Base-by-base conservation (phyloP, 2,888 invertebrate species). In the Polymixis flavicincta region DNA sequence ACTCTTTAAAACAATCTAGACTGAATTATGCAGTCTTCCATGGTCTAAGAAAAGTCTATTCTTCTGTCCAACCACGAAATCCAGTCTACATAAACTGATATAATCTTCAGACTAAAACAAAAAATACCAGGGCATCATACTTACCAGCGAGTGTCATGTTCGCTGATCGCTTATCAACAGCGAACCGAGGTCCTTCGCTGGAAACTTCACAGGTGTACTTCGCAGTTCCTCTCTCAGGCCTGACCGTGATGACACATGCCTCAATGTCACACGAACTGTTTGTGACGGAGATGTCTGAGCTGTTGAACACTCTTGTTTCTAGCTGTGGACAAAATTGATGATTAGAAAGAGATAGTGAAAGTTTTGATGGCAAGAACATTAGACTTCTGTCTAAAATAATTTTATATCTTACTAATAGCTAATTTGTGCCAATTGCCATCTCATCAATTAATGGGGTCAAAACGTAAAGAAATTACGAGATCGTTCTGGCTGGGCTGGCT, bases 191-290 rank as follows among this genome's bases (percentile, higher is more conserved):
- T 0, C 94, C 96, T 76, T 96, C 96, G 70, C 96, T 96, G 82
- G 96, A 96, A 0, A 96, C 96, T 81, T 96, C 96, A 48, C 96
- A 96, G n/a, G 95, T 96, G 75, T 95, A 96, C 85, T 90, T 93
- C 17, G 92, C 94, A 0, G 94, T 92, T 19, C 96, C 96, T 0
- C 94, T 89, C 77, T 96, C 96, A 0, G 94, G 95, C 6, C 92
- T 85, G 80, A 96, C 92, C 7, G 89, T 89, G 89, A 96, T 94
- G 57, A 86, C 86, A 81, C 96, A 96, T 0, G 89, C 81, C 3
- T 88, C 85, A 0, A 88, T 69, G 84, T 94, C 93, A 72, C 96
- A 96, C 3, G 95, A 94, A 70, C 94, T 95, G 89, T 96, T 96
- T 32, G 92, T 94, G 63, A 96, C 91, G 0, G 90, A 87, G 17